Base-by-base conservation (phyloP, 2,797 vertebrate genomes). In the Eremophila alpestris region DNA sequence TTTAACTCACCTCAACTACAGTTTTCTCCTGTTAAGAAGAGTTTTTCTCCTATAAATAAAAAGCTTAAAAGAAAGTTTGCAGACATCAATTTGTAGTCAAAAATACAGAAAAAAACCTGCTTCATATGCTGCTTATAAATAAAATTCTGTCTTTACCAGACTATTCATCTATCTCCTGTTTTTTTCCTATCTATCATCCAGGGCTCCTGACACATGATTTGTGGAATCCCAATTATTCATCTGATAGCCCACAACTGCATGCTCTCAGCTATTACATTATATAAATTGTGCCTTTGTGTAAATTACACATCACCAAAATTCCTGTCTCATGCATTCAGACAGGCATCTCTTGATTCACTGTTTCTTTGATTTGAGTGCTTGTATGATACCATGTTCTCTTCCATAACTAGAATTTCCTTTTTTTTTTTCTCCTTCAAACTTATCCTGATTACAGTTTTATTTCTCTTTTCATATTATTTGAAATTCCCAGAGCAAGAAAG, bases 261-360 rank as follows among this genome's bases (percentile, higher is more conserved):
- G 19, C 12, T 94, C 36, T 93, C 90, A 77, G 45, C 38, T 86
- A 78, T 55, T 86, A 40, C 20, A 58, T 91, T 71, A 93, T 4
- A 93, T 67, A 95, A 91, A 93, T 56, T 94, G 38, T 93, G 67
- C 29, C 82, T 89, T 68, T 55, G 46, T 41, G 55, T 88, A 91
- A 86, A 63, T 92, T 90, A 40, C 41, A 90, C 36, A 91, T 83
- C 69, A 74, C 69, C 48, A 79, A 90, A 92, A 89, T 75, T 41
- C 52, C 59, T 69, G 22, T 64, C 26, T 85, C 58, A 54, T 30
- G 16, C 74, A 83, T 83, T 52, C 55, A 82, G 58, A 30, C 49
- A 64, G 29, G 43, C 56, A 62, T 63, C 46, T 77, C 70, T 60
- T 78, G 77, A 49, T 32, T 87, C 68, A 24, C n/a, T 60, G 2